A percentile compares a stretch with the other conserved stretches of the same genome.
Evolutionary conservation across 1,140 invertebrate genomes (phyloP).

Genomic region (Monochamus saltuarius): DNA sequence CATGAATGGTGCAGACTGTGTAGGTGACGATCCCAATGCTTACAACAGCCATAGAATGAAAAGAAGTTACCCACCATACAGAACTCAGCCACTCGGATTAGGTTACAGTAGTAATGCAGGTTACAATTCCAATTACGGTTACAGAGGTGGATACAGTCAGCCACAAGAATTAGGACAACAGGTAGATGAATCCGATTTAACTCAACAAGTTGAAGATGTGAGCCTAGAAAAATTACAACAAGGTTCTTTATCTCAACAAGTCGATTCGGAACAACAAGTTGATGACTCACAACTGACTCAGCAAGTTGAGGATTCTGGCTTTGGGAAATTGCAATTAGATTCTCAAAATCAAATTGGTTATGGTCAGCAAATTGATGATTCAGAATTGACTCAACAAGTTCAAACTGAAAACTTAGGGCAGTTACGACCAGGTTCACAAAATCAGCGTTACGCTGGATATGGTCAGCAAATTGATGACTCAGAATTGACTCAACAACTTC

Average conservation of each 20-base stretch:
- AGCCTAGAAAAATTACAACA: background rate
- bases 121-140: slow-evolving; percentile 2
- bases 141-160: background rate
- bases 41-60: slow-evolving; percentile 6
- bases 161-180: background rate
- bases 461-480: slow-evolving; percentile 9
- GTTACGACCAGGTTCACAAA: background rate
- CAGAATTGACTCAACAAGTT: background rate
- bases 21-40: slow-evolving; percentile 16
- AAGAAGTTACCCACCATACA: slow-evolving; percentile 18
- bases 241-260: background rate
- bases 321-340: slow-evolving; percentile 3
- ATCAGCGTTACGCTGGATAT: background rate
- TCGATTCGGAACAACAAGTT: background rate
- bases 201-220: background rate
- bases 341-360: background rate
- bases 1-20: slow-evolving; percentile 2
- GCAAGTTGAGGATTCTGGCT: slow-evolving; percentile 1
- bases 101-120: slow-evolving; percentile 3
- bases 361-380: background rate
- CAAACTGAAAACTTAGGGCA: background rate
- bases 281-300: background rate
- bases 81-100: slow-evolving; percentile 15
- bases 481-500: background rate
- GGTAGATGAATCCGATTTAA: slow-evolving; percentile 1